These are phyloP conservation scores for Falco columbarius DNA, from an alignment of 2,797 vertebrate species.

Conservation along the genomic window DNA sequence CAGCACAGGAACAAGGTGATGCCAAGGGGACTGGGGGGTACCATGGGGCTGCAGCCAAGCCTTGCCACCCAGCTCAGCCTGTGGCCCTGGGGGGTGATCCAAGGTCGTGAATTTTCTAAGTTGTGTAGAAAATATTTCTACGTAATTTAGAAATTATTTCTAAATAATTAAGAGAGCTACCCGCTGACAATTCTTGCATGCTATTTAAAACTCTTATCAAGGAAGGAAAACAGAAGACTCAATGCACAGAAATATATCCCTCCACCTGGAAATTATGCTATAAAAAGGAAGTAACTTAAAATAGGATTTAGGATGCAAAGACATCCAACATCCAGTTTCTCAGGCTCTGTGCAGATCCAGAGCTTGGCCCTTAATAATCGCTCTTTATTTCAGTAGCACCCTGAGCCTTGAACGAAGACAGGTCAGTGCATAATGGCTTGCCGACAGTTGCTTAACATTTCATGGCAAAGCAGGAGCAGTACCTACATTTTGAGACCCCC, in stretches of 20 bases:
- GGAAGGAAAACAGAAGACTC: constrained; percentile 62
- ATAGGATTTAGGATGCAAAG: constrained; percentile 49
- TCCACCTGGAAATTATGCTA: constrained; percentile 60
- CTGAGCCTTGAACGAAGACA: not conserved
- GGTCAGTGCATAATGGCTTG: fast-evolving
- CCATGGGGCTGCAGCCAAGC: fast-evolving
- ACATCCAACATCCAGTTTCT: constrained; percentile 1
- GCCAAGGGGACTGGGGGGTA: constrained; percentile 21
- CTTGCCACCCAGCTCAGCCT: not conserved
- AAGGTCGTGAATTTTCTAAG: constrained; percentile 47
- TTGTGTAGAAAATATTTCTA: constrained; percentile 28
- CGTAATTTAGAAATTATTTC: not conserved
- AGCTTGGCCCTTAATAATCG: not conserved
- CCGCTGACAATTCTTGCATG: constrained; percentile 45
- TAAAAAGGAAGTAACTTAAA: constrained; percentile 65
- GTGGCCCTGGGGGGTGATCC: not conserved
- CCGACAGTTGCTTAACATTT: not conserved
- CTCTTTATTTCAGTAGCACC: not conserved
- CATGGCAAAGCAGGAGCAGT: not conserved
- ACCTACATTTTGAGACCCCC: not conserved
- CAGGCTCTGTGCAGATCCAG: not conserved
- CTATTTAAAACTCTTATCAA: constrained; percentile 60
- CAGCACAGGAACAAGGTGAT: not conserved
- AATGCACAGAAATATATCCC: constrained; percentile 38
- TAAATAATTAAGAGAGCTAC: not conserved